Conservation (phyloP, 2,888 invertebrate genomes). For the Sylvicola fuscatus region DNA sequence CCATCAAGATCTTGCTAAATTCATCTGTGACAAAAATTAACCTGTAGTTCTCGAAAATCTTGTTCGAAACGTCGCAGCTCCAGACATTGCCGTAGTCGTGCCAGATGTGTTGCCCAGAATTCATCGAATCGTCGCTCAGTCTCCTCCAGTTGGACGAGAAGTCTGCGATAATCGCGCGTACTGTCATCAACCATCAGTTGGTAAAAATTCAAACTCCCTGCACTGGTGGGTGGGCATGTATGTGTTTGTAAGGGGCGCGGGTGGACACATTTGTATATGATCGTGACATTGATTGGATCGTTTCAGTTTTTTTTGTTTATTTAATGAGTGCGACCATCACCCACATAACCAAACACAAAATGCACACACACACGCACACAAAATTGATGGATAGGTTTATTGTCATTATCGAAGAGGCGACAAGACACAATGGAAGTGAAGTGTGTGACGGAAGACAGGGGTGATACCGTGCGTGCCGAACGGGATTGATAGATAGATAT, state of each 20-base stretch:
- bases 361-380: neutral
- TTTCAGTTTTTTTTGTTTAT: too few relatives aligned
- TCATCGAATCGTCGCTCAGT: conserved; percentile 85
- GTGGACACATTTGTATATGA: conserved; percentile 1
- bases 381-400: neutral
- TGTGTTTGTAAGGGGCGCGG: conserved; percentile 3
- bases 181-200: conserved; percentile 24
- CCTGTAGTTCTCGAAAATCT: conserved; percentile 79
- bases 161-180: conserved; percentile 35
- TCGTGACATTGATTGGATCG: too few relatives aligned
- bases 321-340: too few relatives aligned
- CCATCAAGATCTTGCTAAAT: neutral
- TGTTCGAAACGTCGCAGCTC: conserved; percentile 85
- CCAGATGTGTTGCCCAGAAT: conserved; percentile 86
- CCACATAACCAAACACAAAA: too few relatives aligned
- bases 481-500: too few relatives aligned
- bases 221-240: conserved; percentile 13
- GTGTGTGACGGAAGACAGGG: neutral
- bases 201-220: conserved; percentile 19
- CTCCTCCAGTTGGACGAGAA: conserved; percentile 82
- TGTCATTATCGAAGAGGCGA: neutral
- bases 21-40: conserved; percentile 13
- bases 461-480: too few relatives aligned
- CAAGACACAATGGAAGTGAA: neutral
- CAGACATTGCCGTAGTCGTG: conserved; percentile 72